phyloP scores from a whole-genome alignment of 1,140 invertebrate species.

The Ips typographus region DNA sequence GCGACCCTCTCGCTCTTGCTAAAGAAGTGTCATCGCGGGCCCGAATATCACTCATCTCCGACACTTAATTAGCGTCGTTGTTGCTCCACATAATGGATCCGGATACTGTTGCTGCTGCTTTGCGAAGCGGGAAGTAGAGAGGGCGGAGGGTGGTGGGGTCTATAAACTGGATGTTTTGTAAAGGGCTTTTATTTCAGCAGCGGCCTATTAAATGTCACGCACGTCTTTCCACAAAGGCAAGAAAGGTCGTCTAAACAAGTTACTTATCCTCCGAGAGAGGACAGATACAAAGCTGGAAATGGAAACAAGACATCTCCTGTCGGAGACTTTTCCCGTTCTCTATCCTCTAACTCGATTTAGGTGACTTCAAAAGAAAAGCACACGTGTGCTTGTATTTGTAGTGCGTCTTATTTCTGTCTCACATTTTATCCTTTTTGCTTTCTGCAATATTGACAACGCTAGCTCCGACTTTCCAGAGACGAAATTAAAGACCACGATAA shows the following conservation, averaged over 20 bases:
- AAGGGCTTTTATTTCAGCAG: background rate
- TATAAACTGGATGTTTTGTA: background rate
- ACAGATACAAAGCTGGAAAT: constrained; percentile 5
- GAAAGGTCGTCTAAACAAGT: constrained; percentile 17
- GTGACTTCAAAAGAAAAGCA: constrained; percentile 19
- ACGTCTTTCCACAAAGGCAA: constrained; percentile 8
- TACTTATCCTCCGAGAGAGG: constrained; percentile 10
- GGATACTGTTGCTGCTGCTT: constrained; percentile 12
- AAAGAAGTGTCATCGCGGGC: constrained; percentile 22
- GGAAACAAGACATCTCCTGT: constrained; percentile 18
- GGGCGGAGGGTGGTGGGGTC: background rate
- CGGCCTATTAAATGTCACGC: constrained; percentile 5
- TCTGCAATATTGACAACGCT: background rate
- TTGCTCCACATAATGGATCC: constrained; percentile 23
- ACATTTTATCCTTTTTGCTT: constrained; percentile 12
- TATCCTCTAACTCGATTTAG: constrained; percentile 22
- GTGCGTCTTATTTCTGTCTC: constrained; percentile 21
- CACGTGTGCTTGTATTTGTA: constrained; percentile 12
- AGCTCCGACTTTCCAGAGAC: background rate
- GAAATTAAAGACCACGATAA: constrained; percentile 7
- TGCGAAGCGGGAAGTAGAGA: background rate
- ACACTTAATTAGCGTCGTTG: constrained; percentile 21
- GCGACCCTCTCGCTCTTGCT: constrained; percentile 4
- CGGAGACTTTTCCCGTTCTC: constrained; percentile 6
- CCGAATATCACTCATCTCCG: constrained; percentile 20